Base-by-base conservation (phyloP, 1,140 invertebrate species). In the Drosophila fuyamai region DNA sequence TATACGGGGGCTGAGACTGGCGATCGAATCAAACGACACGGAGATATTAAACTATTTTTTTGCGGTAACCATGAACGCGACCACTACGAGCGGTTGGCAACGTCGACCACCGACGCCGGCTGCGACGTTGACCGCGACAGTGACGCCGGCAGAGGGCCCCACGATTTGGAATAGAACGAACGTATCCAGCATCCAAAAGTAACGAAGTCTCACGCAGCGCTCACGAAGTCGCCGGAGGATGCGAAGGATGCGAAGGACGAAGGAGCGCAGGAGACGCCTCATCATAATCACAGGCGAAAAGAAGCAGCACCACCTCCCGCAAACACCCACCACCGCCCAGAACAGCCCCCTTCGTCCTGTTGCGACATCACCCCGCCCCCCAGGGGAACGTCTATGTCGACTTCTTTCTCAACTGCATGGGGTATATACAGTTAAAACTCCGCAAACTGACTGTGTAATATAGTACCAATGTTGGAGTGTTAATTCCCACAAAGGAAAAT, bases 31-130 rank as follows among this genome's bases (percentile, higher is more conserved):
- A 91, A 92, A 91, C 81, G 91, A 90, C 88, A 79, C 84, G 84
- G 70, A 83, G 84, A 83, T 92, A 92, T 92, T 92, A 92, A 92
- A 92, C 91, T 92, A 92, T 91, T 92, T 92, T 86, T 92, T 92
- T 92, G 90, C 88, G 91, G 91, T 92, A 92, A 92, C 88, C 84
- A 92, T 92, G 88, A 92, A 92, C 90, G 86, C 91, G 91, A 92
- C 91, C 91, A 86, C 90, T 89, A 89, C 81, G 81, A 90, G 78
- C 81, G 78, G 83, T 82, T 89, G 84, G 66, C 74, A 78, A 79
- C 75, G 76, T 10, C 66, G 74, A 77, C 75, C 62, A 81, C 80
- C 61, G 79, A 71, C 57, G 76, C 47, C 67, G 61, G 51, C 79
- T 47, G 72, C 67, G 53, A 66, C 79, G 79, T 27, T 56, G 7